A percentile compares a stretch with the other conserved stretches of the same genome.
phyloP scores from a whole-genome alignment of 2,797 vertebrate species.

The Poecilia velifera region DNA sequence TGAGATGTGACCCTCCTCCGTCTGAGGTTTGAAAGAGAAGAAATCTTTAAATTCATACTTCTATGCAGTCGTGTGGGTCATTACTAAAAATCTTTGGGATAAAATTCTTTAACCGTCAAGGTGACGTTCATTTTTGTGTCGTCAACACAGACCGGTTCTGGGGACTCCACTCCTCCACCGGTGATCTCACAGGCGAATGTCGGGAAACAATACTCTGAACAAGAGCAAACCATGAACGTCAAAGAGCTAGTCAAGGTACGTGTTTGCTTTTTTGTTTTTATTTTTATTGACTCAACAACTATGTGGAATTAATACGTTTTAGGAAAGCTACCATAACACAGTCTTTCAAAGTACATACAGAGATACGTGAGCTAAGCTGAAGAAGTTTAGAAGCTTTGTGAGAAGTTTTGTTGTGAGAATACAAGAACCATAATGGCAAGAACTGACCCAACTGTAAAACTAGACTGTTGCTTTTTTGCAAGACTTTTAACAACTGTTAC shows the following conservation, averaged over 20 bases:
- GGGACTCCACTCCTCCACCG: conserved; percentile 1
- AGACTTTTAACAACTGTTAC: background rate
- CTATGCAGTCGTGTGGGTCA: background rate
- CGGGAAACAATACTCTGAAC: rapidly evolving
- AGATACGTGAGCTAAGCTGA: background rate
- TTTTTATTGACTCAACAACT: background rate
- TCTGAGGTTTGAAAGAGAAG: conserved; percentile 13
- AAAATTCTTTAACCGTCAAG: background rate
- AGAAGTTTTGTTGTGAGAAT: no score
- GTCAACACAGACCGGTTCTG: background rate
- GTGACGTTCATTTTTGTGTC: background rate
- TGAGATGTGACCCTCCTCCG: background rate
- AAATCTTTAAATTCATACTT: background rate
- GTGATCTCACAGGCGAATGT: background rate
- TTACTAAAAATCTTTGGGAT: background rate
- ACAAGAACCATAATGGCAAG: no score
- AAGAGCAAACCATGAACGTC: no score
- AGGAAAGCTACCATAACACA: no score
- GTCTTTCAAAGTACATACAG: no score
- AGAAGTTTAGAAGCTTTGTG: background rate
- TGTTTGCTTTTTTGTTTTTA: background rate
- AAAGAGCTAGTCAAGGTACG: background rate
- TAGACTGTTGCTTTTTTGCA: background rate
- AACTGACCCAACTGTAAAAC: background rate
- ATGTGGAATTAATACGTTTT: no score